Percentiles rank a stretch among this genome's conserved stretches.
Conservation (phyloP, 2,888 invertebrate species). For the Oeneis ivallda region DNA sequence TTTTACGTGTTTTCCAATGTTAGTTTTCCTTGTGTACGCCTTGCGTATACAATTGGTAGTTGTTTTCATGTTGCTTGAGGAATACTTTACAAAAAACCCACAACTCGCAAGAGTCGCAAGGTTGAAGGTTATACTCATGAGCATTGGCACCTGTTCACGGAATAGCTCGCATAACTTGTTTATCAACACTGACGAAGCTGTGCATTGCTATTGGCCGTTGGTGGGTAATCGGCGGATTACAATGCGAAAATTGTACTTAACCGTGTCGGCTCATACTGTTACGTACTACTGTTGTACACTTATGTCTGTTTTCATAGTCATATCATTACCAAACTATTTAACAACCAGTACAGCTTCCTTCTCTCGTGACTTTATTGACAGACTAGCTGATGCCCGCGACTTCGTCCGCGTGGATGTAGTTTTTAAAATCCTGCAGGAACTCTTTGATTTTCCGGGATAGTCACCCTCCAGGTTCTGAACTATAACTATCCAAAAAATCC, state of each 20-base stretch:
- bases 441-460: no score
- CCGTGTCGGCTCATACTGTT: neutral
- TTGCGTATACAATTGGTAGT: slow-evolving; percentile 14
- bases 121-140: slow-evolving; percentile 24
- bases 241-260: slow-evolving; percentile 16
- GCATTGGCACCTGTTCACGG: slow-evolving; percentile 16
- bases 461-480: no score
- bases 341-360: neutral
- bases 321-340: neutral
- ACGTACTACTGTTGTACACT: neutral
- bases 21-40: slow-evolving; percentile 15
- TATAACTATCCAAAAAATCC: no score
- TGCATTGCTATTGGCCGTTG: slow-evolving; percentile 6
- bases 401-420: no score
- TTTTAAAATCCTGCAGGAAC: no score
- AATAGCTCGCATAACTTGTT: slow-evolving; percentile 31
- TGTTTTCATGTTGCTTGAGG: slow-evolving; percentile 17
- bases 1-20: slow-evolving; percentile 8
- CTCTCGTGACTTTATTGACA: neutral
- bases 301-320: neutral
- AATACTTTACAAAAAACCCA: slow-evolving; percentile 11
- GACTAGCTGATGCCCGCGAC: no score
- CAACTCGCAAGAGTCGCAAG: slow-evolving; percentile 13
- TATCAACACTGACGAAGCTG: slow-evolving; percentile 15
- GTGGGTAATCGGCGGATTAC: slow-evolving; percentile 10